Evolutionary conservation across 1,140 invertebrate genomes (phyloP).

Genomic region (Dryas iulia): DNA sequence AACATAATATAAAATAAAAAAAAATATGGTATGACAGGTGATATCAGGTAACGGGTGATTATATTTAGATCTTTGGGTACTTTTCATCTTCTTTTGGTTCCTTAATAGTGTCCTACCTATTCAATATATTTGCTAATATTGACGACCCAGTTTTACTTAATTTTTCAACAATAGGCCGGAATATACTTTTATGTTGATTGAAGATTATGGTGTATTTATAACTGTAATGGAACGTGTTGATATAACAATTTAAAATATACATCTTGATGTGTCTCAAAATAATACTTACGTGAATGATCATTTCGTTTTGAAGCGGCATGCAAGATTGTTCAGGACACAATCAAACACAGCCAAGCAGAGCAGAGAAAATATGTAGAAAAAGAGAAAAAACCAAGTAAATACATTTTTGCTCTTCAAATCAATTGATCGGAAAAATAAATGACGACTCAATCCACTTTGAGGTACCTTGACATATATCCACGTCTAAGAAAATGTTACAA

Average conservation of each 20-base stretch:
- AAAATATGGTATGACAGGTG: slow-evolving; percentile 64
- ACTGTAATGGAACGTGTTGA: slow-evolving; percentile 46
- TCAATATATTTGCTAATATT: slow-evolving; percentile 25
- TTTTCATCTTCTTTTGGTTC: slow-evolving; percentile 19
- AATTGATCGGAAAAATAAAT: slow-evolving; percentile 76
- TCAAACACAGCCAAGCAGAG: slow-evolving; percentile 89
- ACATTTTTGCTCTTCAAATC: slow-evolving; percentile 79
- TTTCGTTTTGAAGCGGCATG: slow-evolving; percentile 90
- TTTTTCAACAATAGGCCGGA: slow-evolving; percentile 28
- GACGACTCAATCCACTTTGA: slow-evolving; percentile 69
- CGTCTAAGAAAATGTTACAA: not conserved
- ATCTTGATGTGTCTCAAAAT: slow-evolving; percentile 79
- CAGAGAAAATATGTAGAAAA: slow-evolving; percentile 87
- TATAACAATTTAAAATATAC: slow-evolving; percentile 47
- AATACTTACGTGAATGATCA: slow-evolving; percentile 89
- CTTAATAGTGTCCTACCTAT: slow-evolving; percentile 31
- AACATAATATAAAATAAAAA: slow-evolving; percentile 59
- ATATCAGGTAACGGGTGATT: slow-evolving; percentile 60
- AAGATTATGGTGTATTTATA: slow-evolving; percentile 37
- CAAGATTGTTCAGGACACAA: slow-evolving; percentile 86
- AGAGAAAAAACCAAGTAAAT: slow-evolving; percentile 84
- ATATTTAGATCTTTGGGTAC: slow-evolving; percentile 35
- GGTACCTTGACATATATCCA: slow-evolving; percentile 60
- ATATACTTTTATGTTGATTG: slow-evolving; percentile 20
- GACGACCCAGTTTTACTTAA: slow-evolving; percentile 28